Conservation (phyloP, 2,888 invertebrate species). For the Ferrisia virgata region DNA sequence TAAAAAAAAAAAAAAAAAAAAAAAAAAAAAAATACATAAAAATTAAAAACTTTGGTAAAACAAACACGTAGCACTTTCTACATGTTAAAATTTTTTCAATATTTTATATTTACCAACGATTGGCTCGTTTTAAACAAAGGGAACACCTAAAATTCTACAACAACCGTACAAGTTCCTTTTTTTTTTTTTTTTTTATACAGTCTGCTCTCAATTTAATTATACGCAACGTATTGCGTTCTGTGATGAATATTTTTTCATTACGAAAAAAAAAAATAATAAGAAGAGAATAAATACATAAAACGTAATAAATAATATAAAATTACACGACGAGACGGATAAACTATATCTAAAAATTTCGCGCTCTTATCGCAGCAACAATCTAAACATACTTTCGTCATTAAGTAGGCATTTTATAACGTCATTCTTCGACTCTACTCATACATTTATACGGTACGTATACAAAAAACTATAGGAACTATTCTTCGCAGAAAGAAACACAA, state of each 20-base stretch:
- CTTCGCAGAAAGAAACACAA: not conserved
- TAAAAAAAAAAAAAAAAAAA: not conserved
- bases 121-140: not conserved
- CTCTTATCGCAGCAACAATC: not conserved
- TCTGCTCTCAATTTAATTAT: not conserved
- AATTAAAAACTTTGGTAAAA: conserved; percentile 6
- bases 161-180: not conserved
- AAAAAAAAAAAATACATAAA: not conserved
- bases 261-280: not conserved
- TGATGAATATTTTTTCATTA: not conserved
- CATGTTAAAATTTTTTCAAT: not conserved
- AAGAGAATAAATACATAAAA: not conserved
- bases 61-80: not conserved
- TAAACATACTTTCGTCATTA: not conserved
- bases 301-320: no score
- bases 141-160: not conserved
- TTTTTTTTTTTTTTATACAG: no score
- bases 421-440: not conserved
- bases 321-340: not conserved
- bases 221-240: not conserved
- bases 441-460: no score
- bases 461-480: conserved; percentile 31
- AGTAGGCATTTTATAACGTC: no score
- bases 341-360: not conserved
- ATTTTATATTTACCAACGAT: not conserved